These are phyloP conservation scores for Pseudomyrmex gracilis DNA, from an alignment of 1,140 invertebrate species.

Conservation along the genomic window DNA sequence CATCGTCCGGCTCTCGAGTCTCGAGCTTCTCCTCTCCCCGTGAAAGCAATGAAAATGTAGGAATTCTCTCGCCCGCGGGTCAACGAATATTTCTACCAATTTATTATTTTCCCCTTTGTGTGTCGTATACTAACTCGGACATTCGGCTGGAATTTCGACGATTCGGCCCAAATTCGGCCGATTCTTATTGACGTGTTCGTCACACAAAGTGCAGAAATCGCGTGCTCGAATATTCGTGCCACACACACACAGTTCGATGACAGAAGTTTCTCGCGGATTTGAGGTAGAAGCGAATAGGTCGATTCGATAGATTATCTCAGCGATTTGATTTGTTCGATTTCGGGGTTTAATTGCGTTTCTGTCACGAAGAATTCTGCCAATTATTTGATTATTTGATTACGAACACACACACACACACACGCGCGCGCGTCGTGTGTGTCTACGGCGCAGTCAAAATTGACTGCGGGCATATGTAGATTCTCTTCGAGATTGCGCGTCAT, in stretches of 20 bases:
- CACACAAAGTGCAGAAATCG: background rate
- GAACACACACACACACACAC: background rate
- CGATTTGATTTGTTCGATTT: slow-evolving; percentile 4
- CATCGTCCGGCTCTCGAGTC: slow-evolving; percentile 41
- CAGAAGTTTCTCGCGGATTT: background rate
- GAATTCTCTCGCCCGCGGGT: slow-evolving; percentile 6
- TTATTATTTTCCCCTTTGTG: slow-evolving; percentile 59
- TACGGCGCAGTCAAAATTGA: slow-evolving; percentile 9
- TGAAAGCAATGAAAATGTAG: slow-evolving; percentile 66
- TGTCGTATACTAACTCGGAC: background rate
- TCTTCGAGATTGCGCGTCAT: slow-evolving; percentile 1
- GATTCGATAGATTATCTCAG: slow-evolving; percentile 10
- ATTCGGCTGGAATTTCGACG: background rate
- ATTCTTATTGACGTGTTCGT: slow-evolving; percentile 7
- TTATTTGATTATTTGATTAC: background rate
- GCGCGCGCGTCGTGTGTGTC: too few relatives aligned
- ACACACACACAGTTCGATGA: background rate
- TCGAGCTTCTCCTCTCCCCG: slow-evolving; percentile 9
- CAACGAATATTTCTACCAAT: slow-evolving; percentile 50
- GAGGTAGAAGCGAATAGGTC: background rate
- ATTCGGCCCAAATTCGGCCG: background rate
- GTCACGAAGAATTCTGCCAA: slow-evolving; percentile 1
- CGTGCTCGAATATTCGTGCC: background rate
- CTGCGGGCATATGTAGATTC: slow-evolving; percentile 12
- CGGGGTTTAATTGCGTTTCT: background rate